phyloP scores from a whole-genome alignment of 2,113 vertebrate genomes.

The Aldabrachelys gigantea region DNA sequence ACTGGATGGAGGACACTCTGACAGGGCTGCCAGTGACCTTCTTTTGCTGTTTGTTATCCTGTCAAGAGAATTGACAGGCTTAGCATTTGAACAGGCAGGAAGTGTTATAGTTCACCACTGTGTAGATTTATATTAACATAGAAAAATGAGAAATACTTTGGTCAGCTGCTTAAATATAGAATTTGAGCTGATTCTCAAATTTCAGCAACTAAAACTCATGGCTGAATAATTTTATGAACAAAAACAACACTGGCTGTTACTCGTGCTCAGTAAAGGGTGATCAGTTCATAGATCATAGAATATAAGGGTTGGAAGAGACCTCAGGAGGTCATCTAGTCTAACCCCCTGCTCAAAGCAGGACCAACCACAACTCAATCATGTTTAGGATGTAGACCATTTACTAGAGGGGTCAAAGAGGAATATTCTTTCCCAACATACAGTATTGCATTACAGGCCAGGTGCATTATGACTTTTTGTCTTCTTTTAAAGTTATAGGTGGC shows the following conservation, averaged over 20 bases:
- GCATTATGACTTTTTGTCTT: not conserved
- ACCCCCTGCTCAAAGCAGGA: no score
- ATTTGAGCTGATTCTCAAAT: constrained; percentile 42
- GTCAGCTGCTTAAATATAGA: constrained; percentile 56
- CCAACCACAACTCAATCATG: not conserved
- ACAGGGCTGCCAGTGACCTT: constrained; percentile 63
- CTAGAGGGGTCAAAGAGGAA: not conserved
- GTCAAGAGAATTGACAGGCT: constrained; percentile 71
- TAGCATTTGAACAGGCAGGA: constrained; percentile 67
- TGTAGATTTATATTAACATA: constrained; percentile 64
- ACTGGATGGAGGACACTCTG: constrained; percentile 57
- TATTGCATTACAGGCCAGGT: not conserved
- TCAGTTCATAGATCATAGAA: not conserved
- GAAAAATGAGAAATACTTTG: constrained; percentile 54
- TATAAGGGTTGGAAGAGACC: no score
- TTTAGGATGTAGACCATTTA: not conserved
- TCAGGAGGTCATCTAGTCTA: no score
- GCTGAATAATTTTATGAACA: constrained; percentile 21
- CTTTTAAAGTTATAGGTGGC: not conserved
- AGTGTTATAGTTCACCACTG: constrained; percentile 64
- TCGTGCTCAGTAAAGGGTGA: not conserved
- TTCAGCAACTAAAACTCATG: constrained; percentile 47
- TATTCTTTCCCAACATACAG: not conserved
- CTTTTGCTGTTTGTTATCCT: constrained; percentile 67
- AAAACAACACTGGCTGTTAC: not conserved